These are phyloP conservation scores for Tapirus indicus DNA, from an alignment of 2,797 vertebrate species.

Conservation along the genomic window DNA sequence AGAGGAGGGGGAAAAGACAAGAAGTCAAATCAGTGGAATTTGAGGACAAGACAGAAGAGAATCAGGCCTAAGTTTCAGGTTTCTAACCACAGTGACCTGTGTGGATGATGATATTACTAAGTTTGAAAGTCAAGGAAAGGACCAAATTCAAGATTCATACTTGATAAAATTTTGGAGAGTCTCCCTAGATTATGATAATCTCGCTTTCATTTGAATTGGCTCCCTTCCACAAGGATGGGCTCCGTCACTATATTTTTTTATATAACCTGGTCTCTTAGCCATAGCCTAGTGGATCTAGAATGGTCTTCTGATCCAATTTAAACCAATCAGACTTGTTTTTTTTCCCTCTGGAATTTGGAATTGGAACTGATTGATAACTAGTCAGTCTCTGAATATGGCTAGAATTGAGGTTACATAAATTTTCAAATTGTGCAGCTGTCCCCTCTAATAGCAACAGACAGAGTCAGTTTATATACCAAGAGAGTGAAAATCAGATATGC, in stretches of 20 bases:
- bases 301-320: neutral
- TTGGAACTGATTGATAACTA: neutral
- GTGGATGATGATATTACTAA: neutral
- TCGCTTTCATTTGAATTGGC: neutral
- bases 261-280: neutral
- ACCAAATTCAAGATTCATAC: neutral
- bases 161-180: neutral
- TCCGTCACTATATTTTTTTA: neutral
- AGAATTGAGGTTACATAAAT: neutral
- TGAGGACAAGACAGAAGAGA: neutral
- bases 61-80: neutral
- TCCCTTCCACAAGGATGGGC: neutral
- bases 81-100: neutral
- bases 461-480: neutral
- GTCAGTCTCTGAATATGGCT: neutral
- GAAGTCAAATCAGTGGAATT: neutral
- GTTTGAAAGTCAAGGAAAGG: neutral
- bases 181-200: neutral
- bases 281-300: neutral
- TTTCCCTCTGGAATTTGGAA: slow-evolving; percentile 22
- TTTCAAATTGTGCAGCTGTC: neutral
- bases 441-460: neutral
- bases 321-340: neutral
- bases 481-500: neutral
- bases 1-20: neutral